These are phyloP conservation scores for Harmothoe impar DNA, from an alignment of 2,888 invertebrate species.

Conservation along the genomic window DNA sequence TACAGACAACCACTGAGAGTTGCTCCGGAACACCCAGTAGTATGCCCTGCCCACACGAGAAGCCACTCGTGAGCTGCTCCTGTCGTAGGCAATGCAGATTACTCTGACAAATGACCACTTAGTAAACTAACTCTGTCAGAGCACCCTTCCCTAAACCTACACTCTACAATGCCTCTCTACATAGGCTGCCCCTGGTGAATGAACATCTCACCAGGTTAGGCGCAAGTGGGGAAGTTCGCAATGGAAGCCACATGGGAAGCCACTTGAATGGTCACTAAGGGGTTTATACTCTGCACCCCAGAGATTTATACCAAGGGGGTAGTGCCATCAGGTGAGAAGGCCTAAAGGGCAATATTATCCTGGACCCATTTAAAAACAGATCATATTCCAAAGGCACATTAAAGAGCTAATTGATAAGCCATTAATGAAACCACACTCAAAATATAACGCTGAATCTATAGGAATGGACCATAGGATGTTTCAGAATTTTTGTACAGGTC, in stretches of 20 bases:
- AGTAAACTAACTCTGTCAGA: background rate
- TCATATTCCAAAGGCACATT: too few species aligned
- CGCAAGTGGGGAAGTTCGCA: background rate
- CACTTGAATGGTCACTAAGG: background rate
- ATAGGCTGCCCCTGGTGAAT: background rate
- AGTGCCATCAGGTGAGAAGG: too few species aligned
- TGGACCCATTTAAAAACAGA: too few species aligned
- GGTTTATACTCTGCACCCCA: background rate
- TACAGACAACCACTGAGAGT: background rate
- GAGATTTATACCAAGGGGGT: background rate
- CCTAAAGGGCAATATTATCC: too few species aligned
- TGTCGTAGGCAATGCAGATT: background rate
- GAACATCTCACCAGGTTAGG: too few species aligned
- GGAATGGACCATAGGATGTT: too few species aligned
- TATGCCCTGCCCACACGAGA: background rate
- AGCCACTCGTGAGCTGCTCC: background rate
- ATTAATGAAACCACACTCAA: too few species aligned
- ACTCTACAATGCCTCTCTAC: background rate
- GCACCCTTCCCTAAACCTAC: background rate
- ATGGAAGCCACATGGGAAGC: background rate
- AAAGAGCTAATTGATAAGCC: too few species aligned
- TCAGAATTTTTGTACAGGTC: too few species aligned
- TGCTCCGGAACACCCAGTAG: background rate
- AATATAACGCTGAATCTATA: too few species aligned
- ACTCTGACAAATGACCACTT: constrained; percentile 39